Evolutionary conservation across 2,888 invertebrate species (phyloP).

Genomic region (Oscheius sp.): DNA sequence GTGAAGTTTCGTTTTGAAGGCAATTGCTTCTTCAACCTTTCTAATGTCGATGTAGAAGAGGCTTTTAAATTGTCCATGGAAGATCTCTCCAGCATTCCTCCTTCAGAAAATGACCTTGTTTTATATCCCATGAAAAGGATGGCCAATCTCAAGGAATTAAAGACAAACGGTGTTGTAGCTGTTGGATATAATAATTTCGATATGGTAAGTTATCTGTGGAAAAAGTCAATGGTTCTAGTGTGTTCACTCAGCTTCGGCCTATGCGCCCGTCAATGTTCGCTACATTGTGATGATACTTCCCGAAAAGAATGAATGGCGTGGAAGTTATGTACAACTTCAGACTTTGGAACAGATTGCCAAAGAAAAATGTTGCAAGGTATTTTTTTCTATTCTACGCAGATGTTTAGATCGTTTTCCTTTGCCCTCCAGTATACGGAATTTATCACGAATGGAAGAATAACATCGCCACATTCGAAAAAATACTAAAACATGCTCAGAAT

Average conservation of each 20-base stretch:
- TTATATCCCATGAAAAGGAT: conserved; percentile 1
- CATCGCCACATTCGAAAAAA: neutral
- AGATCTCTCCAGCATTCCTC: neutral
- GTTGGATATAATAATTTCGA: neutral
- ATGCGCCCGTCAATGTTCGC: neutral
- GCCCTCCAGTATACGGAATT: neutral
- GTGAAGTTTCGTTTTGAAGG: neutral
- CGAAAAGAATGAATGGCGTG: neutral
- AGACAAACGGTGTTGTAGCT: neutral
- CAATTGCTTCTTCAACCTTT: neutral
- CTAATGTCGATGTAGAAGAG: neutral
- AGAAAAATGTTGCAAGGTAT: neutral
- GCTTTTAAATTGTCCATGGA: neutral
- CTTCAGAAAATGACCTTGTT: neutral
- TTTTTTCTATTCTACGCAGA: no score
- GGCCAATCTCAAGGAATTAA: neutral
- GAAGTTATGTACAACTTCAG: neutral
- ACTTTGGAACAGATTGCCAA: neutral
- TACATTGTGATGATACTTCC: neutral
- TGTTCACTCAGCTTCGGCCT: neutral
- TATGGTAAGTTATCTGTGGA: neutral
- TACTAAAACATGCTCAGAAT: neutral
- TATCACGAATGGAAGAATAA: neutral
- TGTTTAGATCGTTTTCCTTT: neutral
- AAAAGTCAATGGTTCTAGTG: neutral